Percentiles rank a stretch among this genome's conserved stretches.
These are phyloP conservation scores for Gymnarchus niloticus DNA, from an alignment of 2,113 vertebrate genomes.

Conservation along the genomic window DNA sequence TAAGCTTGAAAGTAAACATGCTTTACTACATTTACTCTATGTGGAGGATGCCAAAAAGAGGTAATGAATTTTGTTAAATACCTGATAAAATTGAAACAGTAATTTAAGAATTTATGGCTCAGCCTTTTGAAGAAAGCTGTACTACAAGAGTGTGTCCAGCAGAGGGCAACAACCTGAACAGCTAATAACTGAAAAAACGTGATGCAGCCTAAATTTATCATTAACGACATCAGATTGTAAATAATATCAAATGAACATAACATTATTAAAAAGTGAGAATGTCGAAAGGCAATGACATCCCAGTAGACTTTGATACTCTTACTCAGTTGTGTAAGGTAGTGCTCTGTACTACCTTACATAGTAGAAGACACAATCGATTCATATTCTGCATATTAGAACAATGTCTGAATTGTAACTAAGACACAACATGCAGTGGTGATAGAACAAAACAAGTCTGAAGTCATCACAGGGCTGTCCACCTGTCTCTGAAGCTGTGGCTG, in stretches of 20 bases:
- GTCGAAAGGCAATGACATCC: too few relatives aligned
- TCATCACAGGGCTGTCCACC: slow-evolving; percentile 61
- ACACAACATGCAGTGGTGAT: not conserved
- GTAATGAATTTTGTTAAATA: too few relatives aligned
- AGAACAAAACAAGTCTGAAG: not conserved
- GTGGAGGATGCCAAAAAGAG: too few relatives aligned
- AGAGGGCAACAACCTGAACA: not conserved
- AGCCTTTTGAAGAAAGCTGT: not conserved
- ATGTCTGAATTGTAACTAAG: not conserved
- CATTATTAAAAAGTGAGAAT: too few relatives aligned
- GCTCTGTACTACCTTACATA: too few relatives aligned
- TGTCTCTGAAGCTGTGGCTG: slow-evolving; percentile 97
- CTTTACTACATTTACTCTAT: too few relatives aligned
- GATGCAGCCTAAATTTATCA: not conserved
- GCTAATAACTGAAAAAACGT: not conserved
- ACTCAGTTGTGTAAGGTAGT: not conserved
- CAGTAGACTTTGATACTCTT: not conserved
- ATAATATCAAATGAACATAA: not conserved
- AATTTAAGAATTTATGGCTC: too few relatives aligned
- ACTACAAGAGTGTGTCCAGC: not conserved
- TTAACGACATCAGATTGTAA: not conserved
- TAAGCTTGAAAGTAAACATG: too few relatives aligned
- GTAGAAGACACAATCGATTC: not conserved
- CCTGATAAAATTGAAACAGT: too few relatives aligned
- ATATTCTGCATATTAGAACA: not conserved